Evolutionary conservation across 2,113 vertebrate species (phyloP).

Genomic region (Aramus guarauna): DNA sequence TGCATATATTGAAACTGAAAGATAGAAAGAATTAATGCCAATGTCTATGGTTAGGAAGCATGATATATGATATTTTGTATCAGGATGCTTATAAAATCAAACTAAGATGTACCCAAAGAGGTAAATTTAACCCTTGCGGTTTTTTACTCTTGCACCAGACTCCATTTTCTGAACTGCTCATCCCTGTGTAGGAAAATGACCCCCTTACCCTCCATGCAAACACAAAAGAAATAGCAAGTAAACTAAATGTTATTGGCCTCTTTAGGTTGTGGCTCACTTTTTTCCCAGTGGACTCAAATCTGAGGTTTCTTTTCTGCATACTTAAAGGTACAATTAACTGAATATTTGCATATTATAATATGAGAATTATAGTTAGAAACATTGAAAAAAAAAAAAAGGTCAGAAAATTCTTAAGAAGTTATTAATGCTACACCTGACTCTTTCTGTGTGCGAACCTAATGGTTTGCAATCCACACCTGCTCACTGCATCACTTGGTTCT

Average conservation of each 20-base stretch:
- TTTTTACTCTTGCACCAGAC: slow-evolving; percentile 2
- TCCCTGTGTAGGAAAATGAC: slow-evolving; percentile 38
- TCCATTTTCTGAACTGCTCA: slow-evolving; percentile 68
- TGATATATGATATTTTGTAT: neutral
- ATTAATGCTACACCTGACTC: slow-evolving; percentile 68
- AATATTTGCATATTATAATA: neutral
- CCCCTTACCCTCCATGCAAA: slow-evolving; percentile 18
- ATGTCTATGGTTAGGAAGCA: neutral
- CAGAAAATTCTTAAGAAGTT: slow-evolving; percentile 20
- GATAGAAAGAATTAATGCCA: neutral
- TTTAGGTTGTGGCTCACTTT: neutral
- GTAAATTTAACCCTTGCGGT: neutral
- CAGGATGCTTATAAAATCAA: neutral
- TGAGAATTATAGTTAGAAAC: slow-evolving; percentile 33
- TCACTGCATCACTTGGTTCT: slow-evolving; percentile 80
- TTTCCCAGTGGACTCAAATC: neutral
- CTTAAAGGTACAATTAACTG: neutral
- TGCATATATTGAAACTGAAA: neutral
- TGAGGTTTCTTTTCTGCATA: neutral
- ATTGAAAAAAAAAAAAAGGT: neutral
- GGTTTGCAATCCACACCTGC: slow-evolving; percentile 68
- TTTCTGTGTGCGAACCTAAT: slow-evolving; percentile 47
- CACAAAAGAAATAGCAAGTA: slow-evolving; percentile 24
- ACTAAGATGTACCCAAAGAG: neutral
- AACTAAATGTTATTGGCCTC: neutral